phyloP scores from a whole-genome alignment of 2,888 invertebrate species.

The Neria commutata region DNA sequence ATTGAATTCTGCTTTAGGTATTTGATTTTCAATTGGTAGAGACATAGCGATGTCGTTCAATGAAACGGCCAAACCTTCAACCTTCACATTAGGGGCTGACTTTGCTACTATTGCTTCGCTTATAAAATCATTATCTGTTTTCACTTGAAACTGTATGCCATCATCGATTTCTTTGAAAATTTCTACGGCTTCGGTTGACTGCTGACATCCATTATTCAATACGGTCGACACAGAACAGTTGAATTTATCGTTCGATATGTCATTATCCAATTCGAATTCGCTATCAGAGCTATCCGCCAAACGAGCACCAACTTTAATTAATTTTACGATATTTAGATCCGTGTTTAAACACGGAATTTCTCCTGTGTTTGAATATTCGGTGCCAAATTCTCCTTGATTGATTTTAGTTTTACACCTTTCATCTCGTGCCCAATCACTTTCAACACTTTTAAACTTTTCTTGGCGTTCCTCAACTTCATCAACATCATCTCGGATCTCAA shows the following conservation, averaged over 20 bases:
- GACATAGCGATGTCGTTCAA: neutral
- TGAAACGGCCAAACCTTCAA: constrained; percentile 6
- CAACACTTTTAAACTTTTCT: neutral
- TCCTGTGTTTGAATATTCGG: no score
- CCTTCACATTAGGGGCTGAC: constrained; percentile 6
- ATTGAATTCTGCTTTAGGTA: neutral
- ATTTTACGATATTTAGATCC: neutral
- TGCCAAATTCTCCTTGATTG: neutral
- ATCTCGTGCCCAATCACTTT: neutral
- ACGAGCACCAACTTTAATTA: neutral
- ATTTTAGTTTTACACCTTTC: neutral
- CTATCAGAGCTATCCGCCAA: neutral
- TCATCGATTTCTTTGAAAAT: constrained; percentile 29
- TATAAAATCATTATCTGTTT: neutral
- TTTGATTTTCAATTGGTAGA: neutral
- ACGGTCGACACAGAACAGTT: no score
- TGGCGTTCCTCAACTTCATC: neutral
- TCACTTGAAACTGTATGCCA: neutral
- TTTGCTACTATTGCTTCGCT: constrained; percentile 3
- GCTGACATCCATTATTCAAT: no score
- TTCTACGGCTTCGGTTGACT: constrained; percentile 27
- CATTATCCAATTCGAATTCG: neutral
- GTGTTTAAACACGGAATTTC: neutral
- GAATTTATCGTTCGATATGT: neutral
- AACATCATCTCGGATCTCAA: constrained; percentile 9